Conservation (phyloP, 1,140 invertebrate species). For the Hypsibius dujardini region DNA sequence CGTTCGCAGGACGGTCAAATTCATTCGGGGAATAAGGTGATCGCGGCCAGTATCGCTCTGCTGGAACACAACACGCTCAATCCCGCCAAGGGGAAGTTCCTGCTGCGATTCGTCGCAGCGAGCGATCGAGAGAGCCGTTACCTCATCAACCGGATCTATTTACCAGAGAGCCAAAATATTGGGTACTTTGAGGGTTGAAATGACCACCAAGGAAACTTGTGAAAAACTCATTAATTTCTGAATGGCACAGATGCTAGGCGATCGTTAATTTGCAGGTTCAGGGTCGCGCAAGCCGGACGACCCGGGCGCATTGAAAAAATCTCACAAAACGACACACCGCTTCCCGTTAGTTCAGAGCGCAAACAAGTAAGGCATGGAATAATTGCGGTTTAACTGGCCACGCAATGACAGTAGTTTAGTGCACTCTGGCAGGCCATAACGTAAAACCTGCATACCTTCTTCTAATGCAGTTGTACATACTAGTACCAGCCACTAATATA, state of each 20-base stretch:
- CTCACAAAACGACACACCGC: background rate
- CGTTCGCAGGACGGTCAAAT: background rate
- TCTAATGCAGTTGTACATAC: background rate
- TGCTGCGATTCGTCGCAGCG: background rate
- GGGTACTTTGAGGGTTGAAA: background rate
- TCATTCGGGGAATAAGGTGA: background rate
- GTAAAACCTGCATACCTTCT: background rate
- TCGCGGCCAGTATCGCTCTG: conserved; percentile 10
- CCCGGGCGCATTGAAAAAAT: background rate
- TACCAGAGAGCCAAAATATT: background rate
- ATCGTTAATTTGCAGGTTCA: background rate
- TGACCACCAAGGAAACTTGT: too few relatives aligned
- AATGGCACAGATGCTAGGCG: too few relatives aligned
- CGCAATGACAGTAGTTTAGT: too few relatives aligned
- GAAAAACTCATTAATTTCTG: too few relatives aligned
- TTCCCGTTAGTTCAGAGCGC: background rate
- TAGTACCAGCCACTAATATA: background rate
- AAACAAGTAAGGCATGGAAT: background rate
- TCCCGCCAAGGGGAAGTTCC: background rate
- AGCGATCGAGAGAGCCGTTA: background rate
- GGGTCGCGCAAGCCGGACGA: background rate
- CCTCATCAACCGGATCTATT: background rate
- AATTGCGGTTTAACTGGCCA: too few relatives aligned
- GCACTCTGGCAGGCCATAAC: background rate
- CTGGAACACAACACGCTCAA: background rate